Base-by-base conservation (phyloP, 2,797 vertebrate genomes). In the Oreonectes daqikongensis region DNA sequence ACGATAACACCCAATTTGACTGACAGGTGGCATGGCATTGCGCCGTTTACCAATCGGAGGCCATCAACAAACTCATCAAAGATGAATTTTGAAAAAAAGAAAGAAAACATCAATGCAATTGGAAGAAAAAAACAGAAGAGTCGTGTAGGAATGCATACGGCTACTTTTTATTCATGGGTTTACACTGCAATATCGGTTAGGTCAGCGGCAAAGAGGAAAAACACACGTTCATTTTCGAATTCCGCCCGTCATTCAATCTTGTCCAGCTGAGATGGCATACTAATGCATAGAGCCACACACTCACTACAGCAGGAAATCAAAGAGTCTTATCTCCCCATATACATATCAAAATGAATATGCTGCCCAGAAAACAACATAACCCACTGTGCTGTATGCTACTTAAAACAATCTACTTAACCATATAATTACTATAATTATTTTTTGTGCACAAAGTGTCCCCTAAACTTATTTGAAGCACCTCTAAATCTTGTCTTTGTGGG, bases 161-260 rank as follows among this genome's bases (percentile, higher is more conserved):
- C 80, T 87, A 78, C 86, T 90, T 83, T 86, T 89, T 88, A 89
- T 88, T 88, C 85, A 88, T 86, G 35, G 73, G 26, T 82, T 85
- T 69, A 67, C 75, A 69, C 86, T 84, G 83, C 84, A 84, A 72
- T 35, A 80, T 84, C 78, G 63, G 81, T 53, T 50, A 79, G 73
- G 81, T 81, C 78, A 74, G 44, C 20, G 26, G 20, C 57, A 59
- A 57, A 18, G 11, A 60, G 64, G 57, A 79, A 66, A 76, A 44
- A 57, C 66, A 77, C 48, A 35, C 44, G 60, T 55, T 60, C 32
- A 69, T 50, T 60, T 66, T 72, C 55, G 72, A 60, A 69, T 68
- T 57, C 66, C 1, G 18, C 30, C 55, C 60, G n/a, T 61, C 66
- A 77, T 77, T 77, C 74, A 20, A n/a, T 61, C 74, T 77, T 69